Evolutionary conservation across 2,888 invertebrate species (phyloP).

Genomic region (Lepas anatifera): DNA sequence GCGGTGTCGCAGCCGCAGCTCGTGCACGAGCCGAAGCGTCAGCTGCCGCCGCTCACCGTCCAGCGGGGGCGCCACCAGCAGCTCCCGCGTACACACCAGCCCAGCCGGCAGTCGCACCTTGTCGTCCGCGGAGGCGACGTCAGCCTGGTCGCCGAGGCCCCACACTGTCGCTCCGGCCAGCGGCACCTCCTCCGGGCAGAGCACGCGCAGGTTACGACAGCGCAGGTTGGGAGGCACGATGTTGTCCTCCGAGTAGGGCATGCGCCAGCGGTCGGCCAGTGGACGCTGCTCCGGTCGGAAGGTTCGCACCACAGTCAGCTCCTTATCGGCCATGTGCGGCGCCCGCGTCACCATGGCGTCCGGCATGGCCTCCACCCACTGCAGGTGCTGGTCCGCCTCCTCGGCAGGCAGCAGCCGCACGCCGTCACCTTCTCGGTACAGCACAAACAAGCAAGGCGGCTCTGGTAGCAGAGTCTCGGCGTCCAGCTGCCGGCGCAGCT

Average conservation of each 20-base stretch:
- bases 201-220: neutral
- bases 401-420: neutral
- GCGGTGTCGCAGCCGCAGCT: neutral
- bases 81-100: neutral
- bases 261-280: neutral
- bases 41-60: neutral
- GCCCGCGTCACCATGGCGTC: neutral
- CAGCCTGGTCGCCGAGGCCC: neutral
- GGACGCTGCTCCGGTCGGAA: neutral
- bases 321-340: neutral
- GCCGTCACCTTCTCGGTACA: neutral
- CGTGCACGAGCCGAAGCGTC: neutral
- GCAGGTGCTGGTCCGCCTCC: neutral
- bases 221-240: constrained; percentile 3
- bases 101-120: neutral
- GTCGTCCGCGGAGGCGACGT: neutral
- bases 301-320: neutral
- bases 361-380: neutral
- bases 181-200: neutral
- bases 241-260: neutral
- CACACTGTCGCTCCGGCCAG: neutral
- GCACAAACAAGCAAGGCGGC: neutral
- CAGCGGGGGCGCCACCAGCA: neutral
- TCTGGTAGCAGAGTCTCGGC: neutral
- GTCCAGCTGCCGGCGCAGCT: neutral